These are phyloP conservation scores for Choloepus didactylus DNA, from an alignment of 2,797 vertebrate genomes.

Conservation along the genomic window DNA sequence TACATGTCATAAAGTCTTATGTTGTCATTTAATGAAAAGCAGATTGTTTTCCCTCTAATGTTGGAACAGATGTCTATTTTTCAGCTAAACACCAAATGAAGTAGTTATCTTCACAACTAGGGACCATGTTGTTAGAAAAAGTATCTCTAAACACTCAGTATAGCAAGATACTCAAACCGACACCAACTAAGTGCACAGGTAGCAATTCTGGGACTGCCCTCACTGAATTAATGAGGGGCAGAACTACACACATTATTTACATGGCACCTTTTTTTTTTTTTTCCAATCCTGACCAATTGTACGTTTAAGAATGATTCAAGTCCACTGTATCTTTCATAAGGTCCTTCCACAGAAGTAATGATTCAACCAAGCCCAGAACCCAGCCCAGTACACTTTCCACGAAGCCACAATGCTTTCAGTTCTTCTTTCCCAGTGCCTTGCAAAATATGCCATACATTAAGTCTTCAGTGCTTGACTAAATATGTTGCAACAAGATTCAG, in stretches of 20 bases:
- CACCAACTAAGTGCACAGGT: fast-evolving
- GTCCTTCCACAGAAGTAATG: background rate
- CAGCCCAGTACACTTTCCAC: background rate
- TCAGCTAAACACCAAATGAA: background rate
- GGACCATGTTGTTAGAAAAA: background rate
- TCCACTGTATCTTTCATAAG: background rate
- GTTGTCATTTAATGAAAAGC: background rate
- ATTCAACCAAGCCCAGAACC: background rate
- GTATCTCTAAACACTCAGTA: background rate
- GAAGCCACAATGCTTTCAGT: background rate
- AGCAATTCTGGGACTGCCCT: background rate
- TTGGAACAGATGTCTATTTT: background rate
- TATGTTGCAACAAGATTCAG: background rate
- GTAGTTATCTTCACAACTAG: background rate
- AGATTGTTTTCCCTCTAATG: background rate
- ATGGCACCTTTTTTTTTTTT: background rate
- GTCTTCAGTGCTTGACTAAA: background rate
- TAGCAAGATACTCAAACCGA: background rate
- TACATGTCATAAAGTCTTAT: background rate
- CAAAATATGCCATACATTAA: background rate
- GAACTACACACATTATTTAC: fast-evolving
- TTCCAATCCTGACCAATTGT: background rate
- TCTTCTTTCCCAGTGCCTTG: background rate
- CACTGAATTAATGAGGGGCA: background rate
- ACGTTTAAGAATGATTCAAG: too few relatives aligned